phyloP scores from a whole-genome alignment of 2,113 vertebrate species.

The Myodes glareolus region DNA sequence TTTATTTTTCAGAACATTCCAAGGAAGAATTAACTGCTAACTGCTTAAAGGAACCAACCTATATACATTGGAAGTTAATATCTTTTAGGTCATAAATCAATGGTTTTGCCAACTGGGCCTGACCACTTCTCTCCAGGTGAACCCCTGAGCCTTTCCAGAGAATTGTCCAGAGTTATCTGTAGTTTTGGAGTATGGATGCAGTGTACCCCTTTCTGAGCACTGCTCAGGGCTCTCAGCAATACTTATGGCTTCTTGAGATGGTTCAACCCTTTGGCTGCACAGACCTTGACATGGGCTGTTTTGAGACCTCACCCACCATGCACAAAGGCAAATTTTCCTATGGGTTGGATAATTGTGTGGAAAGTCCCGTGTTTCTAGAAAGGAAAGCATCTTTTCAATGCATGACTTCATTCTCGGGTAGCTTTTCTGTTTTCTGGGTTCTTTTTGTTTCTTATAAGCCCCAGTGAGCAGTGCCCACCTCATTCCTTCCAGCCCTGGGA shows the following conservation, averaged over 20 bases:
- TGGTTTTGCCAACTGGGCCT: too few species aligned
- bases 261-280: background rate
- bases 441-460: background rate
- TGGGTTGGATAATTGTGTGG: slow-evolving; percentile 22
- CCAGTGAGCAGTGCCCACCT: too few species aligned
- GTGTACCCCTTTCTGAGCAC: accelerated
- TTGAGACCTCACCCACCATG: background rate
- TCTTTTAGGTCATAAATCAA: background rate
- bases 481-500: background rate
- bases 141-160: background rate
- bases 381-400: slow-evolving; percentile 29
- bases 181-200: background rate
- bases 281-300: slow-evolving; percentile 12
- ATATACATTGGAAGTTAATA: background rate
- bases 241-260: background rate
- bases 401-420: slow-evolving; percentile 22
- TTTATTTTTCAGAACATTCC: background rate
- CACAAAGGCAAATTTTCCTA: slow-evolving; percentile 36
- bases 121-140: background rate
- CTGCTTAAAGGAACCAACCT: background rate
- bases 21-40: background rate
- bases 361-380: background rate
- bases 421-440: slow-evolving; percentile 1
- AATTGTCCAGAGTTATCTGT: background rate
- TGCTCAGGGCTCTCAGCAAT: background rate